Evolutionary conservation across 2,113 vertebrate genomes (phyloP), one percentile per base, ranked within the genome.

Genomic region (Sarotherodon lohbergeri): DNA sequence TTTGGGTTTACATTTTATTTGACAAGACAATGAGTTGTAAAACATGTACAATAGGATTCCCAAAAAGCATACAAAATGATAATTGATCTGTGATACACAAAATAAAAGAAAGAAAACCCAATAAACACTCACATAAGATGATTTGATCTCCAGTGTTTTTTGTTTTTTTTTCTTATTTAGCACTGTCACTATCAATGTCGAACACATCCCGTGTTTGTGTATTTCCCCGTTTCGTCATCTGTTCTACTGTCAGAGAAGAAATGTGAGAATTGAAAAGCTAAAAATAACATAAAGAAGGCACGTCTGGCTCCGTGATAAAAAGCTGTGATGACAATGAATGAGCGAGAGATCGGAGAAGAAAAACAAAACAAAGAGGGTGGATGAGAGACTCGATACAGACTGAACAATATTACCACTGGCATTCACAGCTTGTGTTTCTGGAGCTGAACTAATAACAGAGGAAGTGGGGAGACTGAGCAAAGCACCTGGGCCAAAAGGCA

Each of bases 21-120:
- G 94, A 96, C 95, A 96, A 95, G 94, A 96, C 96, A 93, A 92
- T 95, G 94, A 96, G 91, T 91, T 93, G 93, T 93, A 96, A 96
- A 96, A 96, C 95, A 94, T 89, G 86, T 93, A 95, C 93, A 93
- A 90, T 81, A 87, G 63, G 59, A 87, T 95, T 93, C 89, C 89
- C 89, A 56, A 84, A 93, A 95, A 94, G 92, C 92, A 90, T 93
- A 92, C 93, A 94, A 93, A 95, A 92, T 87, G 46, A 94, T 81
- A 90, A 92, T 11, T 19, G 19, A 84, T 71, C 76, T 7, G 86
- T 88, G 89, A 88, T 46, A 84, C 82, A 89, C 36, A 80, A 89
- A 56, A 91, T 8, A 82, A 86, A 76, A 10, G n/a, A 85, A 91
- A 93, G 22, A 48, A 87, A 78, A 46, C 86, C 79, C 63, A 3